phyloP scores from a whole-genome alignment of 2,797 vertebrate genomes.

The Acipenser transmontanus region DNA sequence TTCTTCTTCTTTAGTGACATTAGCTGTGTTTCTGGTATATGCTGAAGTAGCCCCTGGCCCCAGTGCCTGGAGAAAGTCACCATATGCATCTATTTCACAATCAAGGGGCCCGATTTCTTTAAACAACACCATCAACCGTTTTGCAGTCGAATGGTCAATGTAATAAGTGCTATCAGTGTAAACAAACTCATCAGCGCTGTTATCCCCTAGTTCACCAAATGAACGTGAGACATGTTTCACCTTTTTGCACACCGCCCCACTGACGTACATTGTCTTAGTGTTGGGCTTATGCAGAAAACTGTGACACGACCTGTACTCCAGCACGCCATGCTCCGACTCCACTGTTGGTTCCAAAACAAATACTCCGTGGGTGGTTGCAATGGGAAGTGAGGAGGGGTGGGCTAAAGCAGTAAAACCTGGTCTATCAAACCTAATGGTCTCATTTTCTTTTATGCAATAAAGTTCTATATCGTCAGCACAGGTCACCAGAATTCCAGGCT shows the following conservation, averaged over 20 bases:
- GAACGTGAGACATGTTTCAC: not conserved
- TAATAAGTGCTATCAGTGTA: slow-evolving; percentile 96
- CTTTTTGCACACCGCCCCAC: slow-evolving; percentile 57
- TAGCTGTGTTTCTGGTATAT: slow-evolving; percentile 59
- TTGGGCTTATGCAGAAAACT: slow-evolving; percentile 87
- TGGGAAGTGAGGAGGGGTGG: slow-evolving; percentile 73
- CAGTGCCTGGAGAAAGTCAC: slow-evolving; percentile 89
- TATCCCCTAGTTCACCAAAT: slow-evolving; percentile 8
- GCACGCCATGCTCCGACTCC: slow-evolving; percentile 32
- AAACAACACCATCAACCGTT: slow-evolving; percentile 61
- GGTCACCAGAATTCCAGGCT: slow-evolving; percentile 76
- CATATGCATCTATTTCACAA: slow-evolving; percentile 92
- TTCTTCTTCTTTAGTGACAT: slow-evolving; percentile 53
- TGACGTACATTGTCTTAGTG: slow-evolving; percentile 58
- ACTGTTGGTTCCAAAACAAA: slow-evolving; percentile 69
- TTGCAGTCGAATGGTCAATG: slow-evolving; percentile 58
- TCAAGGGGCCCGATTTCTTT: slow-evolving; percentile 56
- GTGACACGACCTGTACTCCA: slow-evolving; percentile 62
- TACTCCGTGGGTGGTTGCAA: slow-evolving; percentile 85
- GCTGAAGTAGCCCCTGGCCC: slow-evolving; percentile 68
- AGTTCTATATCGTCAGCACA: slow-evolving; percentile 91
- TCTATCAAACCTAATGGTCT: slow-evolving; percentile 62
- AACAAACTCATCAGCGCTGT: slow-evolving; percentile 51
- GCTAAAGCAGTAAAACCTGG: slow-evolving; percentile 86
- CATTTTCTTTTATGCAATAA: slow-evolving; percentile 55